Evolutionary conservation across 2,888 invertebrate species (phyloP).

Genomic region (Carabus problematicus): DNA sequence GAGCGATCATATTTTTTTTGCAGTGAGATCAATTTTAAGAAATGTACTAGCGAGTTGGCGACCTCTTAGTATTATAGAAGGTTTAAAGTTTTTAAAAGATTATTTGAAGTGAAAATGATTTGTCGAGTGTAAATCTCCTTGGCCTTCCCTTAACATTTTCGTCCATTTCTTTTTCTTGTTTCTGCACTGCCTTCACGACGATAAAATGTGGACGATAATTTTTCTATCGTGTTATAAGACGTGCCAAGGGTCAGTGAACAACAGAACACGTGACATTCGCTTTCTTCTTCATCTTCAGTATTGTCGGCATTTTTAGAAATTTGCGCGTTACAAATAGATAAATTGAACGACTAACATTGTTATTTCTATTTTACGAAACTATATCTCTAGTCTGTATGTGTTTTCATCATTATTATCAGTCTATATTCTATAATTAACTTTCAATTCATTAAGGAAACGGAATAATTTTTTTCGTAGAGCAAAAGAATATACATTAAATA

Average conservation of each 20-base stretch:
- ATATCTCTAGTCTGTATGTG: background rate
- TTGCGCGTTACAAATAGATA: background rate
- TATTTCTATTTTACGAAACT: constrained; percentile 4
- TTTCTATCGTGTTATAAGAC: constrained; percentile 34
- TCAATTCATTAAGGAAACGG: no score
- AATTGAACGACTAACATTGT: no score
- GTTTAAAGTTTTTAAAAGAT: constrained; percentile 41
- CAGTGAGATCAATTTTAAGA: constrained; percentile 37
- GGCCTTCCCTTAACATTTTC: constrained; percentile 28
- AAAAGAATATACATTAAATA: no score
- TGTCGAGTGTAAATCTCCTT: constrained; percentile 39
- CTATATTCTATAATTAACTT: no score
- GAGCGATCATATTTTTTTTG: constrained; percentile 35
- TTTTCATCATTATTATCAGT: no score
- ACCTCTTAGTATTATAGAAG: constrained; percentile 28
- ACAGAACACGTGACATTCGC: background rate
- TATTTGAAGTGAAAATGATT: constrained; percentile 43
- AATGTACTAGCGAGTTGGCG: constrained; percentile 31
- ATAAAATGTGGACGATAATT: constrained; percentile 26
- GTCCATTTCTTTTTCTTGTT: constrained; percentile 36
- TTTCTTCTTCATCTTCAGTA: background rate
- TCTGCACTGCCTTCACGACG: constrained; percentile 13
- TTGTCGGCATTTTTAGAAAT: background rate
- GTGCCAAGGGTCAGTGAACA: constrained; percentile 17
- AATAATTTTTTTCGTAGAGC: no score